Conservation (phyloP, 2,797 vertebrate genomes). For the Simalia tracyae region DNA sequence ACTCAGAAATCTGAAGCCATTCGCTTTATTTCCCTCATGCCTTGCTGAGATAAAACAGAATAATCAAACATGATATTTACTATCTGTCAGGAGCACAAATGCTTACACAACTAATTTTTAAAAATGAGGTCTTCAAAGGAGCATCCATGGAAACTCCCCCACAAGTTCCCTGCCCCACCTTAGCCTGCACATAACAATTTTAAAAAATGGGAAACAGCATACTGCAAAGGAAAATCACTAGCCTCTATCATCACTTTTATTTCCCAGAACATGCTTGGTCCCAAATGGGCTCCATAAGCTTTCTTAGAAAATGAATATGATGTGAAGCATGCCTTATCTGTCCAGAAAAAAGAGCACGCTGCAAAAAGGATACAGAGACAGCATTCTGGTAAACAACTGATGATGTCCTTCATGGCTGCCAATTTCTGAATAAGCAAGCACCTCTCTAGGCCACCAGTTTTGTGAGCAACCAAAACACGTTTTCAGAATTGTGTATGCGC, state of each 20-base stretch:
- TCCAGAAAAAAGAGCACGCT: neutral
- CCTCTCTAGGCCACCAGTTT: neutral
- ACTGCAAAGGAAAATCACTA: neutral
- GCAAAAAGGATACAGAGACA: neutral
- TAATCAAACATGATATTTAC: neutral
- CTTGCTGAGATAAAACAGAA: neutral
- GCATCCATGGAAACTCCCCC: neutral
- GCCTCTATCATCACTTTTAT: neutral
- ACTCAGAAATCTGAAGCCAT: neutral
- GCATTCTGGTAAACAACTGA: neutral
- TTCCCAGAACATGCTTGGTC: neutral
- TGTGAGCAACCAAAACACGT: neutral
- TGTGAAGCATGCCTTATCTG: neutral
- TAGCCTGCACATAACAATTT: neutral
- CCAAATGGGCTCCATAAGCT: neutral
- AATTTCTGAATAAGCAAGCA: neutral
- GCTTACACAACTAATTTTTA: neutral
- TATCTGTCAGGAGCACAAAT: neutral
- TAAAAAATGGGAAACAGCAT: neutral
- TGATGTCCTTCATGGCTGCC: neutral
- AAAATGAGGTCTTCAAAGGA: neutral
- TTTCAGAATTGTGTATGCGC: neutral
- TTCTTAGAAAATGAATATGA: neutral
- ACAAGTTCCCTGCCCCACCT: neutral
- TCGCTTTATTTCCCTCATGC: neutral